phyloP scores from a whole-genome alignment of 2,113 vertebrate genomes.

The Gracilinanus agilis region DNA sequence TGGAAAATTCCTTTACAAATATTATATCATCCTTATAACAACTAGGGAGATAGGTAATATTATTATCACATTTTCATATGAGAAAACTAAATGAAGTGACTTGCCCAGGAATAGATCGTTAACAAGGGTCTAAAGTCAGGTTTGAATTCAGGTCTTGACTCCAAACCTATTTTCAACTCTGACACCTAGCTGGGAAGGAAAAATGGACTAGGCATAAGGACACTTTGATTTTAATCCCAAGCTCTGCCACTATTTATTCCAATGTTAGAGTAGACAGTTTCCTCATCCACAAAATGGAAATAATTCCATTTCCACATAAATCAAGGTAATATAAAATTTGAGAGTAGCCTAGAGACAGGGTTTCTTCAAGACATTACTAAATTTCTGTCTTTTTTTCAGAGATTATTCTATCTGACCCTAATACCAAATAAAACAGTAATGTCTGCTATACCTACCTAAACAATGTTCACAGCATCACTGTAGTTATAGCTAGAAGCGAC shows the following conservation, averaged over 20 bases:
- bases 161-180: too few relatives aligned
- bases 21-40: neutral
- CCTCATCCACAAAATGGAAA: neutral
- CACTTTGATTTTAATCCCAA: neutral
- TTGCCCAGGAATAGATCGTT: neutral
- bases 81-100: neutral
- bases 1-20: neutral
- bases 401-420: neutral
- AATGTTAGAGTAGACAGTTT: neutral
- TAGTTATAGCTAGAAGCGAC: neutral
- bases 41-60: neutral
- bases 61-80: neutral
- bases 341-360: neutral
- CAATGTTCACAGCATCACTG: neutral
- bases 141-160: neutral
- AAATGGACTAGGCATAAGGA: neutral
- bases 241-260: rapidly evolving
- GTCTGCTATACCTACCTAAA: neutral
- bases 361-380: neutral
- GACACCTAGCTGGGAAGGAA: neutral
- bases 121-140: neutral
- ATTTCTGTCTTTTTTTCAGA: neutral
- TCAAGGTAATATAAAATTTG: neutral
- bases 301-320: constrained; percentile 10
- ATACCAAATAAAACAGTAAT: neutral